Evolutionary conservation across 2,113 vertebrate species (phyloP).

Genomic region (Chinchilla lanigera): DNA sequence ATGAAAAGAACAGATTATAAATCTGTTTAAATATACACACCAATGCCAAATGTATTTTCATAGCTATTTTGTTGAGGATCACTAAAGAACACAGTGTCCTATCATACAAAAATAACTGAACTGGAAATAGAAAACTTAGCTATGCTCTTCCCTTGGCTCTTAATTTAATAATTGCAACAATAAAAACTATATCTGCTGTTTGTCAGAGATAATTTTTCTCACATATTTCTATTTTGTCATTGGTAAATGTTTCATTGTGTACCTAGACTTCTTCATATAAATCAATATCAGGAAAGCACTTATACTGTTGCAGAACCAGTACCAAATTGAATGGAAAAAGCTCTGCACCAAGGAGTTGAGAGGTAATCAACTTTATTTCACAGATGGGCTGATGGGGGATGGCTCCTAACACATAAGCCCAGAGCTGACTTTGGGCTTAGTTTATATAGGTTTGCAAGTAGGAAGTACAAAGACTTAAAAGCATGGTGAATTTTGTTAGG

Average conservation of each 20-base stretch:
- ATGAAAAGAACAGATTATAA: background rate
- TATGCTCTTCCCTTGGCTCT: background rate
- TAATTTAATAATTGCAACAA: background rate
- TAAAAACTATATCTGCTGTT: background rate
- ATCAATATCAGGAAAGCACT: background rate
- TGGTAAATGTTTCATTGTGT: background rate
- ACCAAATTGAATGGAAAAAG: too few species aligned
- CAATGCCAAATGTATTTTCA: background rate
- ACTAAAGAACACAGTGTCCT: background rate
- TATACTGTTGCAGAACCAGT: background rate
- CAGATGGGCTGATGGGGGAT: too few species aligned
- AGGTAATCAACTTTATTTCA: too few species aligned
- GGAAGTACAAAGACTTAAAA: too few species aligned
- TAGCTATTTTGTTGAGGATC: background rate
- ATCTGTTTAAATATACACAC: background rate
- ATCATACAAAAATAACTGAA: background rate
- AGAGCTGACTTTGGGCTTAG: too few species aligned
- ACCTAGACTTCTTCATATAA: background rate
- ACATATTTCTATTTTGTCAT: background rate
- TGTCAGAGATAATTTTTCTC: background rate
- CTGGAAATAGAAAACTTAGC: background rate
- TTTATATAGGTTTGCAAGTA: too few species aligned
- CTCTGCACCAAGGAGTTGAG: too few species aligned
- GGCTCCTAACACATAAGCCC: too few species aligned
- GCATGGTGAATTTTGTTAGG: too few species aligned